Base-by-base conservation (phyloP, 2,113 vertebrate genomes). In the Redunca redunca region DNA sequence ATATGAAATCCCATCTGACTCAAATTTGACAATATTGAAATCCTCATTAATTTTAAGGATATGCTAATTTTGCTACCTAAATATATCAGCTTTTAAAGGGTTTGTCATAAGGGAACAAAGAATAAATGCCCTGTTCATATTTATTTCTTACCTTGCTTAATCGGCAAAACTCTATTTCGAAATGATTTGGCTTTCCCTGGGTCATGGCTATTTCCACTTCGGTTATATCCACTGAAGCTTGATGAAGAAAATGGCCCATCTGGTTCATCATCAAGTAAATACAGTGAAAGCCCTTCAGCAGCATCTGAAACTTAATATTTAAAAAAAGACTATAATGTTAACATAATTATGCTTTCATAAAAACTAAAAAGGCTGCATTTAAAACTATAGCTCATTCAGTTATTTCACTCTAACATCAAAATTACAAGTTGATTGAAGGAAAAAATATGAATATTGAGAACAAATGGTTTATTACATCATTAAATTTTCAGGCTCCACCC, bases 201-300 rank as follows among this genome's bases (percentile, higher is more conserved):
- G 53, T 99, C 99, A 36, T 91, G 8, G n/a, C 95, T 95, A 52
- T 98, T 98, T 97, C 98, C 99, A 97, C 97, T 98, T 86, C 98
- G 97, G 78, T 94, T 98, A 97, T 99, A 99, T n/a, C 96, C 98
- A 97, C 98, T 99, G 77, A 99, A 99, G 98, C 99, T 98, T 1
- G 99, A 99, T 3, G 99, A 99, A 62, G 99, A 99, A 57, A 99
- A 99, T 78, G 99, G 99, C 28, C 99, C 99, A 89, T 99, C 99
- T 64, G 97, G 82, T 88, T 99, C 98, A 97, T 99, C 99, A 96
- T 99, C 99, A 80, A 98, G 97, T 96, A 98, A 98, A 97, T 99
- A 99, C 58, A 97, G 97, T 93, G 97, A 98, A 96, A 98, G 98
- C 92, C 99, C 99, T 97, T 99, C 99, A 89, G 98, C 98, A 97